Evolutionary conservation across 1,140 invertebrate species (phyloP).

Genomic region (Heliconius congener): DNA sequence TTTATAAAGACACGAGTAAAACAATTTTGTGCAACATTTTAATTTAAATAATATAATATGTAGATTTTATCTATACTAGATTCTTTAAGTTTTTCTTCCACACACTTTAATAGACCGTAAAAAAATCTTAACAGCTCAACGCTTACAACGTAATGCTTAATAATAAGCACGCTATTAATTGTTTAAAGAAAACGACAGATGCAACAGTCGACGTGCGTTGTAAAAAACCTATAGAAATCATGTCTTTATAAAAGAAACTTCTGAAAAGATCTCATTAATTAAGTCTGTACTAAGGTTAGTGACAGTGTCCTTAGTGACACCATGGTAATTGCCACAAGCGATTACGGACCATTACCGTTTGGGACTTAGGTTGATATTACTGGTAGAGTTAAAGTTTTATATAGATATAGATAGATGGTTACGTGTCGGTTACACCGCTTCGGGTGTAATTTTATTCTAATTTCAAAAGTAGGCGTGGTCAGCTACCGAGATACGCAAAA

Average conservation of each 20-base stretch:
- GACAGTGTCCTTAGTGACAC: constrained; percentile 23
- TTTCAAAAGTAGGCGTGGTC: constrained; percentile 55
- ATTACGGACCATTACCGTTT: constrained; percentile 22
- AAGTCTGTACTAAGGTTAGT: constrained; percentile 34
- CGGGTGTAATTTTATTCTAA: constrained; percentile 59
- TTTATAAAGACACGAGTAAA: not conserved
- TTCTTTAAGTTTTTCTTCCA: not conserved
- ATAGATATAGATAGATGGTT: constrained; percentile 14
- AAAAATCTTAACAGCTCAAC: not conserved
- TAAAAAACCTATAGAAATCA: constrained; percentile 33
- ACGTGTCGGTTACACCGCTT: constrained; percentile 28
- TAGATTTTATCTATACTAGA: not conserved
- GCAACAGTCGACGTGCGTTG: constrained; percentile 10
- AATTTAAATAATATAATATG: not conserved
- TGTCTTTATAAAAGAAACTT: constrained; percentile 30
- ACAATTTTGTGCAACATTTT: not conserved
- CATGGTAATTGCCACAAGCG: constrained; percentile 32
- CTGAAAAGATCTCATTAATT: constrained; percentile 42
- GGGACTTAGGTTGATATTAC: constrained; percentile 26
- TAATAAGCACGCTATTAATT: not conserved
- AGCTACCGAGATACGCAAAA: constrained; percentile 62
- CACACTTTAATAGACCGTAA: not conserved
- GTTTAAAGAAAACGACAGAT: not conserved
- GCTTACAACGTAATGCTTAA: not conserved
- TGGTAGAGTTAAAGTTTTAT: not conserved